Conservation (phyloP, 2,113 vertebrate species). For the Cygnus atratus region DNA sequence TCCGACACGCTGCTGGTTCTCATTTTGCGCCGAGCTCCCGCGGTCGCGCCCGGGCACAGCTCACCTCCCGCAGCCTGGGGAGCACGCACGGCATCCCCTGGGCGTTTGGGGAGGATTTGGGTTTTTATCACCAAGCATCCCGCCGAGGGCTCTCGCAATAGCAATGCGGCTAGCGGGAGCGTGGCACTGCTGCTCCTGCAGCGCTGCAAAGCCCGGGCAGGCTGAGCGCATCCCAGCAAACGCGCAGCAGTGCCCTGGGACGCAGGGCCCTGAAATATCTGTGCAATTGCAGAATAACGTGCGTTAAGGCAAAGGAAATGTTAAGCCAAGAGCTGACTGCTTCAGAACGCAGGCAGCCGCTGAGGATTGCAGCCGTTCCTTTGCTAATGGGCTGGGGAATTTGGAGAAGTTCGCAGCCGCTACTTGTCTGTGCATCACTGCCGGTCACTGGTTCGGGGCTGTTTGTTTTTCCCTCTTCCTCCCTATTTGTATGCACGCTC, state of each 20-base stretch:
- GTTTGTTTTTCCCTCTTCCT: slow-evolving; percentile 13
- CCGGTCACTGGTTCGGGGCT: background rate
- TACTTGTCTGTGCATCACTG: background rate
- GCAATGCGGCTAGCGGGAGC: background rate
- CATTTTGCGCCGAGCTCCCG: background rate
- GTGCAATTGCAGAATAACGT: fast-evolving
- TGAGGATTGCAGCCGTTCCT: background rate
- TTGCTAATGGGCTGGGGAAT: background rate
- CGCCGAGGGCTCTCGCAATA: background rate
- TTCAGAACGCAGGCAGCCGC: background rate
- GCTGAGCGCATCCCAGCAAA: background rate
- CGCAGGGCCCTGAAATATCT: background rate
- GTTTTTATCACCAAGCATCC: background rate
- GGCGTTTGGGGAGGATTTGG: background rate
- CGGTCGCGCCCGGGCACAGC: background rate
- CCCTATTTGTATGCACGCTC: slow-evolving; percentile 71
- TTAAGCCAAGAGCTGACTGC: background rate
- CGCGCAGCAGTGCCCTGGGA: background rate
- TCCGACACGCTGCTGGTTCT: background rate
- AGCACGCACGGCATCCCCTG: fast-evolving
- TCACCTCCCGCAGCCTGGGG: background rate
- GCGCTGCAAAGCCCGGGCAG: background rate
- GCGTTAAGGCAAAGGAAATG: fast-evolving
- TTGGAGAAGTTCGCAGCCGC: background rate
- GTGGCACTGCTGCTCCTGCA: fast-evolving